These are phyloP conservation scores for Leucophora obtusa DNA, from an alignment of 2,888 invertebrate species.

Conservation along the genomic window DNA sequence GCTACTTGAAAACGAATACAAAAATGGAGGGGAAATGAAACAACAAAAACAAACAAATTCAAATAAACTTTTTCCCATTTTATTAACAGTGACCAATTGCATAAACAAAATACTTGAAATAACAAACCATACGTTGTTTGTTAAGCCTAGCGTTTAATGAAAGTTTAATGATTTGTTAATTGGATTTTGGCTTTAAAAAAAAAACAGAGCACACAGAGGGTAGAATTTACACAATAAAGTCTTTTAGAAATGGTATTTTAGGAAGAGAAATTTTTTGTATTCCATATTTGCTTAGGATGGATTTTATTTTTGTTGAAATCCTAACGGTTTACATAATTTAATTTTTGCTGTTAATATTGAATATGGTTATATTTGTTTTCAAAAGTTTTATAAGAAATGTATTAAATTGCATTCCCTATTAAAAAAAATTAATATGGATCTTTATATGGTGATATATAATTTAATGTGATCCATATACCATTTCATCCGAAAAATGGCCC, in stretches of 20 bases:
- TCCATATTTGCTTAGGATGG: background rate
- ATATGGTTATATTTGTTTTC: slow-evolving; percentile 11
- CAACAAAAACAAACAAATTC: slow-evolving; percentile 21
- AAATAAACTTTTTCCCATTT: slow-evolving; percentile 39
- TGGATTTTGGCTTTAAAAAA: slow-evolving; percentile 76
- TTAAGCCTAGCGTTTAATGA: slow-evolving; percentile 75
- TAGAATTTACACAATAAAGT: background rate
- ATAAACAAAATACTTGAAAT: slow-evolving; percentile 19
- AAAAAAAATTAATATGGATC: no score
- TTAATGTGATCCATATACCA: no score
- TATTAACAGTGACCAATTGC: slow-evolving; percentile 34
- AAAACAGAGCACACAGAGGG: background rate
- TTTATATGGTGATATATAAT: no score
- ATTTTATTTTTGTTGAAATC: slow-evolving; percentile 32
- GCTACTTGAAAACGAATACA: slow-evolving; percentile 26
- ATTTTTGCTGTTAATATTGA: no score
- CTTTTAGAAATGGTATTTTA: background rate
- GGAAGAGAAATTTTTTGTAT: background rate
- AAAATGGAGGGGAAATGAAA: slow-evolving; percentile 16
- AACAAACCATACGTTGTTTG: slow-evolving; percentile 56
- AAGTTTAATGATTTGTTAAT: slow-evolving; percentile 79
- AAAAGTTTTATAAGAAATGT: slow-evolving; percentile 11
- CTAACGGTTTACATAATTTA: slow-evolving; percentile 50
- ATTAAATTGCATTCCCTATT: no score
- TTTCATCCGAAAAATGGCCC: no score